These are phyloP conservation scores for Salvelinus sp. DNA, from an alignment of 2,113 vertebrate genomes.

Conservation along the genomic window DNA sequence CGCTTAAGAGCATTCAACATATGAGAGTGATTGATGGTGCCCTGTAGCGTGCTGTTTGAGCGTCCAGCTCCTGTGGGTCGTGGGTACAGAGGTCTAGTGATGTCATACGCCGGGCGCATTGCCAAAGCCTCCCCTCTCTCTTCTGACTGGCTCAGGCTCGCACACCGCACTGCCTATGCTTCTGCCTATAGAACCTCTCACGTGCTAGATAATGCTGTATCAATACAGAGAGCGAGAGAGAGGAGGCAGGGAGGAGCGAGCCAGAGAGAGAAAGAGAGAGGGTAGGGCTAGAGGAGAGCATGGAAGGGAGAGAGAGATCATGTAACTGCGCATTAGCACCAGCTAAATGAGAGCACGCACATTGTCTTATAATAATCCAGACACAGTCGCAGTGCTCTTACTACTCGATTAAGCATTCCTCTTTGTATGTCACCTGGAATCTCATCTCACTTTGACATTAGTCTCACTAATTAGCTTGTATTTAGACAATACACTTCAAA, in stretches of 20 bases:
- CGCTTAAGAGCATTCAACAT: not conserved
- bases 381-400: no score
- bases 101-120: not conserved
- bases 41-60: no score
- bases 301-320: not conserved
- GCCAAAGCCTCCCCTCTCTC: not conserved
- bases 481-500: no score
- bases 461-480: not conserved
- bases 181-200: not conserved
- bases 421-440: not conserved
- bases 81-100: not conserved
- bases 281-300: not conserved
- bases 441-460: constrained; percentile 12
- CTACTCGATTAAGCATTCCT: no score
- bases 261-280: no score
- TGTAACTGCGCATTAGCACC: not conserved
- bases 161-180: not conserved
- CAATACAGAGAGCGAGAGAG: no score
- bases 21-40: constrained; percentile 1
- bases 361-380: not conserved
- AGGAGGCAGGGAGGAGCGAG: not conserved
- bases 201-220: not conserved
- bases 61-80: no score
- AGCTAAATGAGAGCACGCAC: not conserved
- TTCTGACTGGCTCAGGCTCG: not conserved